A percentile compares a stretch with the other conserved stretches of the same genome.
Conservation (phyloP, 2,113 vertebrate species). For the Sterna hirundo region DNA sequence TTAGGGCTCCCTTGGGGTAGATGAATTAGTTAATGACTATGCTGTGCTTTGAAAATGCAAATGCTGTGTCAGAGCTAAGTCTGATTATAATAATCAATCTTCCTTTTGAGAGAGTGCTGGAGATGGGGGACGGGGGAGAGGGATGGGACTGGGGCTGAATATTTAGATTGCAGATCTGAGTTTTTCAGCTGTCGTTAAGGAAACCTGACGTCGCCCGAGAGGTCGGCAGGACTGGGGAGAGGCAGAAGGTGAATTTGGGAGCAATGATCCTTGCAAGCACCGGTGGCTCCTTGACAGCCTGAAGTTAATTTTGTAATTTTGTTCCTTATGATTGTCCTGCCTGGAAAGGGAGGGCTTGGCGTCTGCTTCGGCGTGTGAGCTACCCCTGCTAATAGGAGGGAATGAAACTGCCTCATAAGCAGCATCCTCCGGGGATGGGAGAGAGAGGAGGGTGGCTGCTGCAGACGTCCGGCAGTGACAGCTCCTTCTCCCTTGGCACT, state of each 20-base stretch:
- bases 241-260: neutral
- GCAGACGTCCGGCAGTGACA: conserved; percentile 23
- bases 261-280: neutral
- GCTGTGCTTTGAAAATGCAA: conserved; percentile 68
- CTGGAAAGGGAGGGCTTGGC: neutral
- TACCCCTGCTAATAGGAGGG: conserved; percentile 25
- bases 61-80: conserved; percentile 52
- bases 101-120: conserved; percentile 47
- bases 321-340: neutral
- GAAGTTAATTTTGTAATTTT: neutral
- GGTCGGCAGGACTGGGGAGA: neutral
- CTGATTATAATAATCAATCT: conserved; percentile 66
- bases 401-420: conserved; percentile 33
- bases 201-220: neutral
- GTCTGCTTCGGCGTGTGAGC: neutral
- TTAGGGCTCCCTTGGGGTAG: conserved; percentile 49
- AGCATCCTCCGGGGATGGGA: conserved; percentile 6
- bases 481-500: conserved; percentile 50
- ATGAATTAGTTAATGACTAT: conserved; percentile 62
- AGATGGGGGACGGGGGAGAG: neutral
- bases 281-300: neutral
- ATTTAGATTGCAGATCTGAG: neutral
- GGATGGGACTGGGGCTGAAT: conserved; percentile 7
- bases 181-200: neutral
- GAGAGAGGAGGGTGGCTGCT: conserved; percentile 29